Conservation (phyloP, 2,797 vertebrate genomes). For the Triplophysa bombifrons region DNA sequence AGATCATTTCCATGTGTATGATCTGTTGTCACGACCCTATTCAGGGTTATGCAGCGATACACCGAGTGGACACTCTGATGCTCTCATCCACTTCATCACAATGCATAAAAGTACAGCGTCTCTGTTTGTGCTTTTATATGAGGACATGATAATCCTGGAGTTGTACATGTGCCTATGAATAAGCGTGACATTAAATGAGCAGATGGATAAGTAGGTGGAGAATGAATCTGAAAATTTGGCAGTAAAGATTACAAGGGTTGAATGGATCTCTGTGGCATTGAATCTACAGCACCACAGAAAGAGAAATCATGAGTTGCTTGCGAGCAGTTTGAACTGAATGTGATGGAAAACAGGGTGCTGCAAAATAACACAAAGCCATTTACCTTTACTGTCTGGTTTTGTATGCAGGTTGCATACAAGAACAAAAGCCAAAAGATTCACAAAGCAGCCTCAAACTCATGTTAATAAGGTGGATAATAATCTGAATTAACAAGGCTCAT, state of each 20-base stretch:
- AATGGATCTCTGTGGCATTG: background rate
- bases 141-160: constrained; percentile 2
- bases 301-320: background rate
- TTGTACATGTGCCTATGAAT: constrained; percentile 5
- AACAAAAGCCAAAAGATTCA: too few relatives aligned
- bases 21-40: constrained; percentile 51
- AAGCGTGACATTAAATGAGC: background rate
- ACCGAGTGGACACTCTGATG: constrained; percentile 10
- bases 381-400: background rate
- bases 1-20: constrained; percentile 58
- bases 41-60: constrained; percentile 30
- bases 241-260: background rate
- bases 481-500: too few relatives aligned
- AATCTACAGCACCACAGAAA: background rate
- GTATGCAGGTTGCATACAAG: background rate
- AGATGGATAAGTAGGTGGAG: constrained; percentile 25
- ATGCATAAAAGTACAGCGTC: background rate
- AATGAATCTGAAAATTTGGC: background rate
- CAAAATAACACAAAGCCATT: background rate
- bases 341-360: background rate
- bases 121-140: background rate
- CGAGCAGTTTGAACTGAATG: background rate
- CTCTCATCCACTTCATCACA: constrained; percentile 40
- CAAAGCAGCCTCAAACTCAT: too few relatives aligned
- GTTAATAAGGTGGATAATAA: too few relatives aligned